Evolutionary conservation across 92 coral and sea anemone genomes (phyloP), one percentile per base, ranked within the genome.

Genomic region (Palythoa heliodiscus): DNA sequence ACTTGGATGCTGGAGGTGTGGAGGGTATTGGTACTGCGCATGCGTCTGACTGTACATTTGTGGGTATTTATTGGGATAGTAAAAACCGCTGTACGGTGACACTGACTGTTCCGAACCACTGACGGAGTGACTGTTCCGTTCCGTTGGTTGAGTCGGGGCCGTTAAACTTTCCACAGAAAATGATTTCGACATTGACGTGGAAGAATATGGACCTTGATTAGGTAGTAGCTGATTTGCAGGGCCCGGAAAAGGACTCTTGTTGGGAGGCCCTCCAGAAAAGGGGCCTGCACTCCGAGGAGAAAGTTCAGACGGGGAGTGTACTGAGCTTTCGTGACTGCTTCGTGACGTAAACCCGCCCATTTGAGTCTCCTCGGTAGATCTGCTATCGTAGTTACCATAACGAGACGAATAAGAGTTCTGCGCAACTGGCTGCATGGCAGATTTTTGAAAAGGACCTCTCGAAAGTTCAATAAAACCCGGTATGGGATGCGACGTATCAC

Each of bases 81-180:
- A 97, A 35, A 97, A 88, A 73, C 98, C 92, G 86, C 98, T 91
- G 89, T 97, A 97, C 78, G 95, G 98, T 39, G 92, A 85, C 86
- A 91, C 86, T 24, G 90, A 91, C 83, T 91, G 97, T 75, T 94
- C 95, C 63, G 93, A 78, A 60, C 90, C 89, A 47, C 91, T 82
- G 2, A 85, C 57, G 23, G 90, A 89, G 19, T 94, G 93, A 38
- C 90, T 93, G 55, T 87, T 91, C 67, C 97, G 86, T 24, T 90
- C 91, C 61, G 92, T 91, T 53, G 98, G 93, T 40, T 86, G 93
- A 69, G 93, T 92, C 14, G 98, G 98, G 60, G 99, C 99, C 12
- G 99, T 95, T 67, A 97, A 82, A 88, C 99, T 95, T 70, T 97
- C 99, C 43, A 97, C 98, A 16, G 99, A 97, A 73, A 97, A 96